Base-by-base conservation (phyloP, 2,113 vertebrate species). In the Ochotona princeps region DNA sequence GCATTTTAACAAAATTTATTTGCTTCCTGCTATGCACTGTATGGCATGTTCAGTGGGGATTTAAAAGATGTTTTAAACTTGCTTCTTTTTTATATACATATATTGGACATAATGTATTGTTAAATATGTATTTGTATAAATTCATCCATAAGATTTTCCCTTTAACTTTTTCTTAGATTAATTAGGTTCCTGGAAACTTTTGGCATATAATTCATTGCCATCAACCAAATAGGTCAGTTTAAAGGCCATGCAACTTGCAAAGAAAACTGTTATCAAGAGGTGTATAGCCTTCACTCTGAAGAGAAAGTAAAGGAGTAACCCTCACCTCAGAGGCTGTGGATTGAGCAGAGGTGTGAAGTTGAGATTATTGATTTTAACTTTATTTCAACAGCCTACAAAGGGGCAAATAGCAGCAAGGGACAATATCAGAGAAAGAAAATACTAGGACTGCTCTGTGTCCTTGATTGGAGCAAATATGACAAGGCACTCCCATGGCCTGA, bases 351-450 rank as follows among this genome's bases (percentile, higher is more conserved):
- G 54, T 54, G 54, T 49, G 87, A 79, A 92, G 85, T 79, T 49
- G 32, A 82, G 17, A 32, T 57, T 78, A 80, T 14, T 69, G 76
- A 94, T 70, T 80, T 88, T 47, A 93, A 83, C 83, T 87, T 92
- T 30, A 23, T 78, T 93, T 17, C 70, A 78, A 85, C 7, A 83
- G 75, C 54, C n/a, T 63, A 70, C 89, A 25, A 92, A 89, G 75
- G 78, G 74, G 89, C 54, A 92, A 75, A 6, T 67, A 83, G 87
- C 73, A 87, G 57, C 80, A 89, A 93, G 47, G 18, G 35, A 83
- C 7, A 65, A 83, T 10, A 69, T 5, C 11, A 38, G 74, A 94
- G 72, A 76, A 72, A 81, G 2, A 21, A 61, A 95, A 87, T 60
- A 32, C 9, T 11, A 2, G 5, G 32, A 74, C 26, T 74, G 30